Evolutionary conservation across 2,888 invertebrate species (phyloP), one percentile per base, ranked within the genome.

Genomic region (Nemapogon koenigi): DNA sequence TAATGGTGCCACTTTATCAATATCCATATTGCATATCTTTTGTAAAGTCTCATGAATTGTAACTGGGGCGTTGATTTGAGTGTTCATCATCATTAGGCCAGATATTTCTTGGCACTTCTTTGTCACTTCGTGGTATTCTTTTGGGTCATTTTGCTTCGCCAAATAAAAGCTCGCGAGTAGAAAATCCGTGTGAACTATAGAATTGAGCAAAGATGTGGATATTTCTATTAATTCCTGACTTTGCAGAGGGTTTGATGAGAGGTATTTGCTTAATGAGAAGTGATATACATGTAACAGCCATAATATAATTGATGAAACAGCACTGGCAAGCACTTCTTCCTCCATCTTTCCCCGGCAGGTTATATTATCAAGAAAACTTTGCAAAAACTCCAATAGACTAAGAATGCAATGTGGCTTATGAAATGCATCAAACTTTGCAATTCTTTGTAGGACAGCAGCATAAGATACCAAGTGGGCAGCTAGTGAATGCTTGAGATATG

Each of bases 391-490:
- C 37, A 97, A 64, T 3, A 97, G 75, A 48, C 93, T 91, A 14
- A 89, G 81, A 28, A 96, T 86, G 60, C 97, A 97, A 59, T 94
- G 91, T 0, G 91, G 89, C 58, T 94, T 93, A 41, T 88, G 87
- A 54, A 89, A 88, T 35, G 92, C 89, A 49, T 92, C 91, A 65
- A 93, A 95, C 67, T 92, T 91, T 37, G 93, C 88, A 43, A 97
- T 89, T 53, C 93, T 86, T 55, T 90, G 90, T 17, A 96, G 65
- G 0, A 94, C 94, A 3, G 95, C 92, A 4, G 92, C 91, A 60
- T 94, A 93, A 0, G 95, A 94, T 1, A 97, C 92, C 45, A 96
- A 70, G 68, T 95, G 94, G 4, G 94, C 90, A 48, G 92, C 91
- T 38, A 96, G 67, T 1, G 94, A 94, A 72, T 97, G 96, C 61